Conservation (phyloP, 2,797 vertebrate species). For the Sebastes diaconus region DNA sequence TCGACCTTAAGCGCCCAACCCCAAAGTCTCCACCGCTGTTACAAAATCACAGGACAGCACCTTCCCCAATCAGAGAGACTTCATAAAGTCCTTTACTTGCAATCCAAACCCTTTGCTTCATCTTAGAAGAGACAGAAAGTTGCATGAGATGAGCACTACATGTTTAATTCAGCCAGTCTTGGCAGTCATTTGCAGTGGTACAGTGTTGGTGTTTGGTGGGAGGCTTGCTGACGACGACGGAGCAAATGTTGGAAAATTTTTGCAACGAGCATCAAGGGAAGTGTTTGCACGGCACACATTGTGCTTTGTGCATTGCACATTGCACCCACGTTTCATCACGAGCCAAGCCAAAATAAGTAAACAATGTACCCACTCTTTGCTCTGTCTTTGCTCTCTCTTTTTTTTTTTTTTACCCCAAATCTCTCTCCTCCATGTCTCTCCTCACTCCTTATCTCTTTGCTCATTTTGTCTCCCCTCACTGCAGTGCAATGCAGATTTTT, state of each 20-base stretch:
- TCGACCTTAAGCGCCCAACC: slow-evolving; percentile 15
- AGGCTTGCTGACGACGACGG: slow-evolving; percentile 49
- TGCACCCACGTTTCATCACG: slow-evolving; percentile 74
- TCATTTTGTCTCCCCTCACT: slow-evolving; percentile 65
- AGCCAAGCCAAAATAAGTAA: slow-evolving; percentile 64
- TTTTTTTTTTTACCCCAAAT: slow-evolving; percentile 20
- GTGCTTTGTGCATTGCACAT: slow-evolving; percentile 48
- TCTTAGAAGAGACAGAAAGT: slow-evolving; percentile 37
- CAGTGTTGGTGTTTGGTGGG: slow-evolving; percentile 60
- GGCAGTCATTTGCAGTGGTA: slow-evolving; percentile 38
- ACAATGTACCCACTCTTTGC: slow-evolving; percentile 32
- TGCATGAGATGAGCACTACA: slow-evolving; percentile 27
- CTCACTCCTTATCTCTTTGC: slow-evolving; percentile 5
- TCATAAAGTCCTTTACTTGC: slow-evolving; percentile 15
- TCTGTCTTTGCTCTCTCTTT: slow-evolving; percentile 19
- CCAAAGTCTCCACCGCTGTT: slow-evolving; percentile 25
- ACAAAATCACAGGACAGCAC: slow-evolving; percentile 14
- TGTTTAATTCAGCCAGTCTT: slow-evolving; percentile 45
- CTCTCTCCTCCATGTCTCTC: background rate
- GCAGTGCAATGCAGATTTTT: slow-evolving; percentile 82
- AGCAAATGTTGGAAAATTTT: slow-evolving; percentile 52
- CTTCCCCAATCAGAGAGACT: slow-evolving; percentile 35
- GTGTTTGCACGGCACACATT: slow-evolving; percentile 47
- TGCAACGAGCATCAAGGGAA: slow-evolving; percentile 44
- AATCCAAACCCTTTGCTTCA: slow-evolving; percentile 13